phyloP scores from a whole-genome alignment of 2,797 vertebrate genomes.

The Sphenodon punctatus region DNA sequence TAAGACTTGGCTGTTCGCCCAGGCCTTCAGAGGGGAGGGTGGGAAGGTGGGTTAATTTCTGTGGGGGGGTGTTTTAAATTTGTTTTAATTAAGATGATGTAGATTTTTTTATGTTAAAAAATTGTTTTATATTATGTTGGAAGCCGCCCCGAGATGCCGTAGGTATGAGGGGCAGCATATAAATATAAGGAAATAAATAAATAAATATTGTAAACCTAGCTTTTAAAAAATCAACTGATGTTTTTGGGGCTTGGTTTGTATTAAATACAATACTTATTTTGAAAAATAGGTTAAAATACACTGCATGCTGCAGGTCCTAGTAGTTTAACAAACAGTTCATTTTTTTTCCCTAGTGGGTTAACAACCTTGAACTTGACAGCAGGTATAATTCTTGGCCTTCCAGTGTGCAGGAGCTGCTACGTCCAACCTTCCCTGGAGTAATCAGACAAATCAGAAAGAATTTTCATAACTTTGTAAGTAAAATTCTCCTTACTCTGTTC shows the following conservation, averaged over 20 bases:
- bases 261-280: not conserved
- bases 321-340: not conserved
- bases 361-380: conserved; percentile 92
- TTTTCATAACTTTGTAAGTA: conserved; percentile 93
- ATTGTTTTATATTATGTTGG: too few relatives aligned
- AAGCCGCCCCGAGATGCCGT: too few relatives aligned
- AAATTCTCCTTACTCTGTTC: not conserved
- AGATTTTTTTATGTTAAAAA: too few relatives aligned
- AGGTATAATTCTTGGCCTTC: conserved; percentile 92
- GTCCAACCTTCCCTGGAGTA: conserved; percentile 96
- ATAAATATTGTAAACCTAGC: not conserved
- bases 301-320: not conserved
- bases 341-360: conserved; percentile 88
- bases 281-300: not conserved
- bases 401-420: conserved; percentile 91
- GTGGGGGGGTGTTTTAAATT: too few relatives aligned
- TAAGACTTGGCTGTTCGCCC: too few relatives aligned
- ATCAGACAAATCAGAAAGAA: conserved; percentile 98
- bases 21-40: too few relatives aligned
- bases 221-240: not conserved
- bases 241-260: not conserved
- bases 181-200: too few relatives aligned
- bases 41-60: too few relatives aligned
- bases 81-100: too few relatives aligned
- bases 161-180: too few relatives aligned